These are phyloP conservation scores for Rhizoglyphus robini DNA, from an alignment of 1,140 invertebrate species.

Conservation along the genomic window DNA sequence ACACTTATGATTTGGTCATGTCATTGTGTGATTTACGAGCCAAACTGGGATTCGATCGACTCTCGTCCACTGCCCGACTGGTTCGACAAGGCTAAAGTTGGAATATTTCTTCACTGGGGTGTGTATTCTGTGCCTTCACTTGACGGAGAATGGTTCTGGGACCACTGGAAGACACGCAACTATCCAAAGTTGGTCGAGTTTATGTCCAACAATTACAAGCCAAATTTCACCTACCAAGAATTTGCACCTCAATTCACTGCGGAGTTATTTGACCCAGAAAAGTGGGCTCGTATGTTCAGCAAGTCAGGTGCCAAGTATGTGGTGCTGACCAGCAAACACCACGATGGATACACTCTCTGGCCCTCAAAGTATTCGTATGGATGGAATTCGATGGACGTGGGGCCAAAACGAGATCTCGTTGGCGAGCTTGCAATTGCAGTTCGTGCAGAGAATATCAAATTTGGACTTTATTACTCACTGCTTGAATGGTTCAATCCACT, in stretches of 20 bases:
- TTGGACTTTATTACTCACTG: constrained; percentile 37
- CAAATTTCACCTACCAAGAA: constrained; percentile 36
- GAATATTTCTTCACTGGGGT: constrained; percentile 87
- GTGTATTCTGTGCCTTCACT: constrained; percentile 76
- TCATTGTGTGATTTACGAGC: constrained; percentile 30
- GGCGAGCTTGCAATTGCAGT: constrained; percentile 37
- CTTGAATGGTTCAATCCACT: constrained; percentile 37
- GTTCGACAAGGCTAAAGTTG: constrained; percentile 79
- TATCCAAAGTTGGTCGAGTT: constrained; percentile 28
- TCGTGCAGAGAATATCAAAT: constrained; percentile 32
- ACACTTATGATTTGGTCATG: no score
- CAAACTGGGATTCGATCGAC: constrained; percentile 67
- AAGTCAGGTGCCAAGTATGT: constrained; percentile 50
- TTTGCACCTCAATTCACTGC: constrained; percentile 36
- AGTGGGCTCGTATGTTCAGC: constrained; percentile 35
- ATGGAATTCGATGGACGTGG: constrained; percentile 77
- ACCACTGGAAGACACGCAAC: constrained; percentile 33
- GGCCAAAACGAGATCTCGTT: constrained; percentile 65
- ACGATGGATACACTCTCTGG: constrained; percentile 80
- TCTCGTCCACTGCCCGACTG: constrained; percentile 61
- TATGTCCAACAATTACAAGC: constrained; percentile 35
- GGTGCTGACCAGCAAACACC: constrained; percentile 82
- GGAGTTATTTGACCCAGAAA: constrained; percentile 34
- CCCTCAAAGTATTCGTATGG: constrained; percentile 70
- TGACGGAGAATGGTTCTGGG: constrained; percentile 77